These are phyloP conservation scores for Stylophora pistillata DNA, from an alignment of 64 coral and sea anemone species.

Conservation along the genomic window DNA sequence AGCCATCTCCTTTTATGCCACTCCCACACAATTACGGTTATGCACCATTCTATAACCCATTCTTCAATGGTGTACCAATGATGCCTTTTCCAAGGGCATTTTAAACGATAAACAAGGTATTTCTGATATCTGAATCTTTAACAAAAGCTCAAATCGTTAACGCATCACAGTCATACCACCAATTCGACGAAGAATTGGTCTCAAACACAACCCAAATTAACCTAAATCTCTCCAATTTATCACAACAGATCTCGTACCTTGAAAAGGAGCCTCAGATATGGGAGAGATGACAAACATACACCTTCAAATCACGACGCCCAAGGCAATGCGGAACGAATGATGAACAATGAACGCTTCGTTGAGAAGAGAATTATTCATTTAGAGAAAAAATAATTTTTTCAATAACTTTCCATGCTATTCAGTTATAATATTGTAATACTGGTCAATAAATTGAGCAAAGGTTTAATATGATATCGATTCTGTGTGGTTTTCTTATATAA, in stretches of 20 bases:
- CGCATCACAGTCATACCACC: not conserved
- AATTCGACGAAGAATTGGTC: not conserved
- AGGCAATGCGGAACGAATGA: conserved; percentile 16
- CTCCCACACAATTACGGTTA: conserved; percentile 18
- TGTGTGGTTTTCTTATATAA: not conserved
- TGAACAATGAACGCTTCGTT: not conserved
- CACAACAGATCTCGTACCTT: not conserved
- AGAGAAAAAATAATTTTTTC: not conserved
- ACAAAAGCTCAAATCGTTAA: not conserved
- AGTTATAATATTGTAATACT: conserved; percentile 11
- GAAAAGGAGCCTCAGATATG: not conserved
- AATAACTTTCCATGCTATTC: not conserved
- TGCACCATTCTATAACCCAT: conserved; percentile 31
- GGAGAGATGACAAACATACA: not conserved
- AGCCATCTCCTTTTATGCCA: conserved; percentile 15
- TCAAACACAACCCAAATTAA: too few species aligned
- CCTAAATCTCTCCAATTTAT: too few species aligned
- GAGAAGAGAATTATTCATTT: conserved; percentile 5
- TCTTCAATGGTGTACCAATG: conserved; percentile 24
- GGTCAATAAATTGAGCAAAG: conserved; percentile 34
- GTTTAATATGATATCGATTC: conserved; percentile 33
- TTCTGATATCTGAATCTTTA: not conserved
- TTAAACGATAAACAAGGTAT: conserved; percentile 15
- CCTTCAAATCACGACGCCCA: not conserved
- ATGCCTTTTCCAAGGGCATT: conserved; percentile 42